Evolutionary conservation across 2,888 invertebrate genomes (phyloP), one percentile per base, ranked within the genome.

Genomic region (Sinopyrophorus schimmeli): DNA sequence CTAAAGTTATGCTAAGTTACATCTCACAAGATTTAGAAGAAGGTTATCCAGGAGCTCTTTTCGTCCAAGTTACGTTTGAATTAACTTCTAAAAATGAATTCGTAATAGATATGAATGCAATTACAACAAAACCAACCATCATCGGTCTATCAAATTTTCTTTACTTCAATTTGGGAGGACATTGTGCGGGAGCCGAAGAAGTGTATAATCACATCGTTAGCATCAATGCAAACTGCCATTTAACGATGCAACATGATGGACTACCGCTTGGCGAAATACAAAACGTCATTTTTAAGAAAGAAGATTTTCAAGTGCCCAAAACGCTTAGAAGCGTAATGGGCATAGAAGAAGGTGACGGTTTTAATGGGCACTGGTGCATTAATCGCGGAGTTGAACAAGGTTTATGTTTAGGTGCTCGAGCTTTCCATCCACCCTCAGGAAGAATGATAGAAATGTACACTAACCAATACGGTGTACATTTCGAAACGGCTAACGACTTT

Each of bases 161-260:
- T 1, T 96, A 88, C 70, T 94, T 95, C 72, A 97, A 97, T 74
- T 77, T 97, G 24, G 90, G 85, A 23, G 95, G 94, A 6, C 91
- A 94, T 73, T 86, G 87, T 26, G 65, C 81, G 2, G 89, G 88
- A 1, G 68, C 77, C 1, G 76, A 78, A 2, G 79, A 80, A 38
- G 68, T 89, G 49, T 79, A 80, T 57, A 82, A 84, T 9, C 90
- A 91, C 67, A 75, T 78, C 14, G 72, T 91, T n/a, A 79, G 79
- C 3, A 77, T 94, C 23, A 87, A 87, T 65, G 88, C 89, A 2
- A 87, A 90, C 67, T 81, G 82, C 55, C 88, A 84, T 64, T 87
- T 89, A 0, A 81, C 79, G 1, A 81, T 79, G 1, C 82, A 87
- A 63, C 76, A 80, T 0, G 78, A 82, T 1, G 80, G 82, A 2